A percentile compares a stretch with the other conserved stretches of the same genome.
These are phyloP conservation scores for Glaucomys volans DNA, from an alignment of 2,113 vertebrate genomes.

Conservation along the genomic window DNA sequence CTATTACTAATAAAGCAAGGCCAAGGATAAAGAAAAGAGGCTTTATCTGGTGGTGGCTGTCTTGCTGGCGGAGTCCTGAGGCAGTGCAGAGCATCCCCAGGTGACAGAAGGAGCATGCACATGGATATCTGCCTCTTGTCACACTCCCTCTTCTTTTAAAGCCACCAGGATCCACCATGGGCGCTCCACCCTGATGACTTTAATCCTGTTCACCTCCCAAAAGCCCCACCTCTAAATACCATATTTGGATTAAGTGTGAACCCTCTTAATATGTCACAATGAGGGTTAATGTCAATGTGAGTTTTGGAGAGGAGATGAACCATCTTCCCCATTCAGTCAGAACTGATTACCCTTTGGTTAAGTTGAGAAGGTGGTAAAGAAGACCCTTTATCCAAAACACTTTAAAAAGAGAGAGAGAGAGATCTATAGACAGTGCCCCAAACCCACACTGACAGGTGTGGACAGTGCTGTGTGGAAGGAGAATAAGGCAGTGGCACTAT, in stretches of 20 bases:
- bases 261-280: not conserved
- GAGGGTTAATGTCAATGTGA: not conserved
- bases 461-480: not conserved
- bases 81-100: too few relatives aligned
- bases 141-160: not conserved
- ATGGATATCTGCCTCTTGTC: not conserved
- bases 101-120: not conserved
- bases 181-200: not conserved
- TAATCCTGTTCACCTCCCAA: not conserved
- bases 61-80: not conserved
- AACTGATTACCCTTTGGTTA: not conserved
- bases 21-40: not conserved
- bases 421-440: not conserved
- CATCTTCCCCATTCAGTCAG: not conserved
- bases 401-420: not conserved
- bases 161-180: not conserved
- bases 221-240: not conserved
- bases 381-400: not conserved
- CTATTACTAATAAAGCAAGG: not conserved
- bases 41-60: not conserved
- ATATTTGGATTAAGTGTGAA: not conserved
- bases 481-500: not conserved
- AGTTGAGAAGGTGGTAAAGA: conserved; percentile 8
- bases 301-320: not conserved
- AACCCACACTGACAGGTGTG: not conserved